Evolutionary conservation across 2,888 invertebrate genomes (phyloP), one percentile per base, ranked within the genome.

Genomic region (Erebia ligea): DNA sequence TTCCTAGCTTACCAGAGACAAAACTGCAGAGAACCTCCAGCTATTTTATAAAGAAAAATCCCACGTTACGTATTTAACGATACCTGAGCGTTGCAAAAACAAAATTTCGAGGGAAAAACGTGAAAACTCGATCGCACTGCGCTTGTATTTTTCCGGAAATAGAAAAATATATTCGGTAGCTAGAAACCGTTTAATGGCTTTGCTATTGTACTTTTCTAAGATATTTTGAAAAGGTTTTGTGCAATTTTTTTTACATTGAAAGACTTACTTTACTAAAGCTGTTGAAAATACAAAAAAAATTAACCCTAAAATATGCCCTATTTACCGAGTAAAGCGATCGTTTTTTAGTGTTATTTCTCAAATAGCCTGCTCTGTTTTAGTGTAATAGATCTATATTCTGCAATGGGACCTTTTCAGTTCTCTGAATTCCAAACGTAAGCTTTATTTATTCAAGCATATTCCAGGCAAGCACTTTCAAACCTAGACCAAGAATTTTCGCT

Each of bases 111-210:
- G 45, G 19, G 48, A 21, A 21, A 62, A 64, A 63, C 45, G 62
- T 21, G 10, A 48, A 50, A 63, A 64, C 54, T 52, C 40, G 64
- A 64, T 64, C 54, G 40, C 50, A 52, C n/a, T 9, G 50, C 15
- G 52, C 13, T 52, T 64, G 64, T 52, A 64, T 64, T 64, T 64
- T 64, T 19, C 34, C n/a, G 64, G 64, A 64, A 64, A 54, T 15
- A 11, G 40, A 34, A 64, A 48, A 64, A 64, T 8, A 54, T 64
- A 40, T 64, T 64, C 64, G 54, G 52, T 17, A 52, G 54, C 64
- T 40, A 54, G 52, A 25, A 52, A 40, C 52, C 34, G 40, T 54
- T 64, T 64, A 40, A 64, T 64, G 10, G 64, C 17, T 54, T 52
- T 34, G 10, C 48, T 40, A 40, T 57, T 11, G 11, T 25, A 57